Base-by-base conservation (phyloP, 2,797 vertebrate species). In the Parauchenoglanis punctatus region DNA sequence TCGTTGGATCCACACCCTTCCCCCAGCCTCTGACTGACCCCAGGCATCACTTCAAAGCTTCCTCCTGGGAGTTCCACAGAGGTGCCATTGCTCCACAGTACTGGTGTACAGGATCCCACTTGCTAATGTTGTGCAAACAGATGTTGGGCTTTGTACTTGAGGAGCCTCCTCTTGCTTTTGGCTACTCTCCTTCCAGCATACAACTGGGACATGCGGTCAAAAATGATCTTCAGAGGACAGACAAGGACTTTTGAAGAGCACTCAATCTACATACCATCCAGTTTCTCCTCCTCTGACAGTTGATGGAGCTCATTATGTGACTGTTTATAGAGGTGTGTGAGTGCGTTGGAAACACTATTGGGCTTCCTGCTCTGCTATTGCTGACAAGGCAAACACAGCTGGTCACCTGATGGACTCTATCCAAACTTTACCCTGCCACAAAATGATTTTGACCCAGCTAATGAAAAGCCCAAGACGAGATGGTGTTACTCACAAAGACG, bases 41-140 rank as follows among this genome's bases (percentile, higher is more conserved):
- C 88, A 93, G 58, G 84, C 15, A 23, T 70, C 90, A 93, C 95
- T 94, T 96, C 94, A 96, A 96, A 96, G 95, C 40, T 0, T 1
- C 86, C 10, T 18, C 84, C 86, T 87, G 86, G 88, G 91, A 92
- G 91, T 90, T 91, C 85, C 87, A 85, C 88, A 77, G 90, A 91
- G 91, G 92, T 93, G 94, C 93, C 92, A 92, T 89, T 90, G 91
- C 89, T 90, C 92, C 88, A 88, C 80, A 87, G 84, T 89, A 75
- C 89, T 89, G 92, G 90, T 92, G 89, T 92, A 93, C 93, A 92
- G 90, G 91, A 93, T 93, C 81, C 54, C 94, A 92, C 92, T 94
- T 94, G 94, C 93, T 94, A 93, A 86, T 89, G 82, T 89, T 86
- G 86, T 84, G 89, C 87, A 93, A 93, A 95, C 93, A 93, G 89